phyloP scores from a whole-genome alignment of 2,113 vertebrate species.

The Setophaga coronata region DNA sequence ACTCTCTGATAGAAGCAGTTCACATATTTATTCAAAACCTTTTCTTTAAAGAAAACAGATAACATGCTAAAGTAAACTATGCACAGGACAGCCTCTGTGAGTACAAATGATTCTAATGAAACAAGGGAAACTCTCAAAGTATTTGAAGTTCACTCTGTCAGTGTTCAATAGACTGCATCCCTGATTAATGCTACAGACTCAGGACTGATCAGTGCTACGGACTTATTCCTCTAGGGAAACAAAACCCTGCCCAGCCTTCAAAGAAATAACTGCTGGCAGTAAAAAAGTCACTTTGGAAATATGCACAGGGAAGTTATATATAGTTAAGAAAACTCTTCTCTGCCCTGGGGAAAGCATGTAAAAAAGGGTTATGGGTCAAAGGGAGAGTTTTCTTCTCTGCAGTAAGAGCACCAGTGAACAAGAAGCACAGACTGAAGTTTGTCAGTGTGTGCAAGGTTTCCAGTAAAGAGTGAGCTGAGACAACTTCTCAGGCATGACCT shows the following conservation, averaged over 20 bases:
- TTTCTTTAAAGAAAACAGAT: background rate
- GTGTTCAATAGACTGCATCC: background rate
- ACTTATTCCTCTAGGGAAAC: background rate
- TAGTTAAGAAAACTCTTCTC: slow-evolving; percentile 10
- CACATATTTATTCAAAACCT: background rate
- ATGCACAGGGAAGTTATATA: background rate
- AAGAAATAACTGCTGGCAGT: background rate
- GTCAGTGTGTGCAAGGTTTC: background rate
- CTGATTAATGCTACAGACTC: background rate
- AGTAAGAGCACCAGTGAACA: background rate
- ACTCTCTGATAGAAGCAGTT: background rate
- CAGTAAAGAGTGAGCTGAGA: background rate
- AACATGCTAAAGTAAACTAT: background rate
- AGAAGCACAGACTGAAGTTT: background rate
- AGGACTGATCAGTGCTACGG: background rate
- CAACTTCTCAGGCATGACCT: background rate
- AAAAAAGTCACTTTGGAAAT: background rate
- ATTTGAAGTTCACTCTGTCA: background rate
- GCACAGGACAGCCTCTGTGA: background rate
- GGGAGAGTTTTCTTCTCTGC: background rate
- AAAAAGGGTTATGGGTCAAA: background rate
- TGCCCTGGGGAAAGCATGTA: background rate
- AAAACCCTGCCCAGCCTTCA: background rate
- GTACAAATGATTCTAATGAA: background rate
- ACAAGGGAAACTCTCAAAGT: background rate